Conservation (phyloP, 35 echinoderm and acorn worm genomes). For the Anneissia japonica region DNA sequence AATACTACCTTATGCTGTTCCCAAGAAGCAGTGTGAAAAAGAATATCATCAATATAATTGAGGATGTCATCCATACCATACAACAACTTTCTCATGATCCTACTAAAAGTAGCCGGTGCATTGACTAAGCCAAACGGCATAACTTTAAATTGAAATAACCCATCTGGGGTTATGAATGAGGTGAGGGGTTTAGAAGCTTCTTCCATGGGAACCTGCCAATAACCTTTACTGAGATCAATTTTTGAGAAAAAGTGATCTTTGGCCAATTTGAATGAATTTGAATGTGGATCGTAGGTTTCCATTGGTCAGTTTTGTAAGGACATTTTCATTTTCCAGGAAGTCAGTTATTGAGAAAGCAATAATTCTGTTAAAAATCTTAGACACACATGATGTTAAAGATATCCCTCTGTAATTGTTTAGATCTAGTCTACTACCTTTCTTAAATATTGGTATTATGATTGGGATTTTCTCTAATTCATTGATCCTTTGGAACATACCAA, state of each 20-base stretch:
- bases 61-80: background rate
- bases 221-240: slow-evolving; percentile 20
- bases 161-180: background rate
- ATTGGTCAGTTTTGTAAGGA: too few species aligned
- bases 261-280: background rate
- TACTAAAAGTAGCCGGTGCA: slow-evolving; percentile 6
- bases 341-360: background rate
- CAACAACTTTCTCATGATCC: background rate
- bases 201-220: slow-evolving; percentile 3
- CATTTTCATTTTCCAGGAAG: background rate
- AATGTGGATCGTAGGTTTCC: background rate
- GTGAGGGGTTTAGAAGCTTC: background rate
- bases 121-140: slow-evolving; percentile 21
- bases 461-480: background rate
- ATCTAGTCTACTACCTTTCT: background rate
- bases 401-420: slow-evolving; percentile 19
- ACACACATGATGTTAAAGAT: background rate
- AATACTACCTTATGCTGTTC: background rate
- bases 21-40: background rate
- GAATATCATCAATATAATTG: slow-evolving; percentile 7
- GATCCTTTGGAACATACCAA: background rate
- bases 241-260: slow-evolving; percentile 1
- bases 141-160: slow-evolving; percentile 5
- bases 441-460: background rate
- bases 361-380: background rate